Percentiles rank a stretch among this genome's conserved stretches.
Evolutionary conservation across 2,797 vertebrate species (phyloP).

Genomic region (Cyprinodon diabolis): DNA sequence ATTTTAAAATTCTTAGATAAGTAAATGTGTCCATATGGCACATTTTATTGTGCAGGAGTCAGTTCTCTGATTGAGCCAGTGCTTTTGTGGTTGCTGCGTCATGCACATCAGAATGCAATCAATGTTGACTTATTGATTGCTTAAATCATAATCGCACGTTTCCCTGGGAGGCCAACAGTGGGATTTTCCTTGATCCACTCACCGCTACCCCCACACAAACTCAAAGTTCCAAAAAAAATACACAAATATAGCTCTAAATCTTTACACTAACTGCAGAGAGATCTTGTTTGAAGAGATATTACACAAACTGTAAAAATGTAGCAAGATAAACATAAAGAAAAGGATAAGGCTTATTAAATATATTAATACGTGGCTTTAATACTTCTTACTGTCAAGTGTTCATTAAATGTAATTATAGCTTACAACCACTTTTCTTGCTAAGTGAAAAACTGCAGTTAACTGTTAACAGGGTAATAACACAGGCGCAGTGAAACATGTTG

Average conservation of each 20-base stretch:
- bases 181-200: not conserved
- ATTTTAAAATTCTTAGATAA: not conserved
- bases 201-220: not conserved
- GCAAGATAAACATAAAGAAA: slow-evolving; percentile 3
- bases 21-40: not conserved
- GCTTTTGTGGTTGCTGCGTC: slow-evolving; percentile 13
- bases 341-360: slow-evolving; percentile 13
- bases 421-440: slow-evolving; percentile 2
- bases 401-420: not conserved
- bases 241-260: not conserved
- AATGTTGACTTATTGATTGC: slow-evolving; percentile 52
- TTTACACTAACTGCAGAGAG: not conserved
- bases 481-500: not conserved
- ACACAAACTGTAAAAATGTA: not conserved
- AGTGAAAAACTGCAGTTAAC: slow-evolving; percentile 30
- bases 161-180: slow-evolving; percentile 28
- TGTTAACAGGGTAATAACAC: slow-evolving; percentile 35
- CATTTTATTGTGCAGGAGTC: not conserved
- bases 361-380: slow-evolving; percentile 1
- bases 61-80: slow-evolving; percentile 18
- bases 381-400: slow-evolving; percentile 18
- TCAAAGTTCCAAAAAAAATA: not conserved
- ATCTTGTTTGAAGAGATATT: not conserved
- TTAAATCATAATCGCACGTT: slow-evolving; percentile 31
- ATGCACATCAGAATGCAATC: slow-evolving; percentile 18